Base-by-base conservation (phyloP, 2,797 vertebrate genomes). In the Pteronotus mesoamericanus region DNA sequence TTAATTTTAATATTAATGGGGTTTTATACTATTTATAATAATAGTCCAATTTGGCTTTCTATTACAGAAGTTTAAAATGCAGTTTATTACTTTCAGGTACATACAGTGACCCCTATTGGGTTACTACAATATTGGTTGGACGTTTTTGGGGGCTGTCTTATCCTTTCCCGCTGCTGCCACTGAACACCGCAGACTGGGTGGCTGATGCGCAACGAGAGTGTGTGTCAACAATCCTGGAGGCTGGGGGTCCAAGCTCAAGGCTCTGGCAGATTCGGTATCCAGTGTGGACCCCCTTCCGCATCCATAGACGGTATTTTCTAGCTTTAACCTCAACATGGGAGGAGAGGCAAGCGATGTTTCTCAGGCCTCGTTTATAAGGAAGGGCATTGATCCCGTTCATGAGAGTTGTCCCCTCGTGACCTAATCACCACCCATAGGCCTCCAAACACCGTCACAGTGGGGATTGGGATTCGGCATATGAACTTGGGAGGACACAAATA, bases 81-180 rank as follows among this genome's bases (percentile, higher is more conserved):
- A 5, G 16, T 78, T 91, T 92, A 85, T 85, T 39, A 51, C 85
- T 94, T 94, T 88, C 3, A 37, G 82, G 66, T 94, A 59, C 85
- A 29, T 14, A 87, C 19, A 96, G 77, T 42, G 96, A 96, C 96
- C 91, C 82, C 95, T 95, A 26, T 80, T 85, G 95, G 95, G 68
- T 72, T n/a, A 51, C 0, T 4, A 15, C 2, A 24, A 19, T 24
- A 64, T 69, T 46, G 64, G 68, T 61, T 85, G 42, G 71, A 44
- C n/a, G 37, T 44, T 84, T 26, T 14, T 7, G 48, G 64, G 72
- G 80, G 19, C 46, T 12, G 29, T 44, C 44, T n/a, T 32, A 26
- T n/a, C 15, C 3, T 1, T 32, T 12, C 15, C 1, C 37, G 32
- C n/a, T 26, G 59, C 39, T 32, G 6, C 39, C 14, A 77, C 39